Evolutionary conservation across 2,113 vertebrate species (phyloP), one percentile per base, ranked within the genome.

Genomic region (Acinonyx jubatus): DNA sequence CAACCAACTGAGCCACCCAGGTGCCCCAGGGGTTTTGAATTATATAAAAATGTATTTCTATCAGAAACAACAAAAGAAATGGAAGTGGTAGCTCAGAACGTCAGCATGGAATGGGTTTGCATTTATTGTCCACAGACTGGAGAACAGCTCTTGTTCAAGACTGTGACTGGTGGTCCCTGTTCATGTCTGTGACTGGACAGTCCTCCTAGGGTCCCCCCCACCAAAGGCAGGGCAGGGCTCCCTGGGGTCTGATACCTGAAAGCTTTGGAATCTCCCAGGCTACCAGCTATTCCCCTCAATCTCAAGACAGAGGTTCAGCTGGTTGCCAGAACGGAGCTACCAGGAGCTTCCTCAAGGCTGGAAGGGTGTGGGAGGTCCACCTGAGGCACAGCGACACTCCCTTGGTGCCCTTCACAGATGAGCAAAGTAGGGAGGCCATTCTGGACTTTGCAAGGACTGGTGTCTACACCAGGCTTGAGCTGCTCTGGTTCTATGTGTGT

Each of bases 271-370:
- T 92, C 80, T 96, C 91, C 90, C 88, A 96, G 87, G 68, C 55
- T 95, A 76, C 91, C 95, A 96, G 89, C 84, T 83, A 90, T 68
- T 91, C 63, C 96, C 68, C 91, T 94, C 36, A 48, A 93, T 97
- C 95, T 96, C 61, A 74, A 95, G 94, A 86, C 96, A 89, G 76
- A 94, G 79, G 95, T 63, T 97, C 92, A 79, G 96, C 98, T 97
- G 84, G 18, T 65, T 65, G 45, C 38, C 96, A 86, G 83, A 81
- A 83, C 92, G 91, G 91, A 92, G 97, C 98, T 97, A 88, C 91
- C 92, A 80, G 55, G 91, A 91, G 48, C 36, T 52, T 69, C 14
- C 68, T 68, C 48, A 13, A n/a, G 55, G 81, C 76, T 69, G 36
- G 76, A 80, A 74, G 38, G 18, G 50, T 27, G 71, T 61, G 29